phyloP scores from a whole-genome alignment of 2,888 invertebrate genomes.

The Lysandra bellargus region DNA sequence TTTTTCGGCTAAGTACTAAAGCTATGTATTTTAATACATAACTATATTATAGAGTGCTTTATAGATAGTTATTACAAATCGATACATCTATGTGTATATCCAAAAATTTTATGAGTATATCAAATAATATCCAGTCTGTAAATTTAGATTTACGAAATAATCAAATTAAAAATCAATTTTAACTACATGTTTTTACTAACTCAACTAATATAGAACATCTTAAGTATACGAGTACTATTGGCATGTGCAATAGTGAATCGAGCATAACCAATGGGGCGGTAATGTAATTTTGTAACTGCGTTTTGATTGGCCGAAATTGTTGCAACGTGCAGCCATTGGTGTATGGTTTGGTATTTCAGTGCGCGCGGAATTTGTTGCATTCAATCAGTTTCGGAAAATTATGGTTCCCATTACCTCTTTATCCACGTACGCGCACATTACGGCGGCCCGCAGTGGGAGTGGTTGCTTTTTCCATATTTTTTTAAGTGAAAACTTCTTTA shows the following conservation, averaged over 20 bases:
- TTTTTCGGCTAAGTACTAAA: not conserved
- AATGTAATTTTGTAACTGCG: not conserved
- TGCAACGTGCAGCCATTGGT: too few species aligned
- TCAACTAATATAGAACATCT: slow-evolving; percentile 12
- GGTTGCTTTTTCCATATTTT: too few species aligned
- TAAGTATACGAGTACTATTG: not conserved
- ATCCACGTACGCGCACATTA: too few species aligned
- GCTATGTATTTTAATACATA: not conserved
- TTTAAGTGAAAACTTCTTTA: too few species aligned
- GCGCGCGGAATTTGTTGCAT: too few species aligned
- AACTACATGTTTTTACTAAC: slow-evolving; percentile 15
- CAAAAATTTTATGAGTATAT: not conserved
- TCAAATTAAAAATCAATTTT: slow-evolving; percentile 1
- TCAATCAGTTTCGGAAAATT: too few species aligned
- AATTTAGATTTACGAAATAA: not conserved
- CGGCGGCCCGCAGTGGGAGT: too few species aligned
- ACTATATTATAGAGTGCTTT: not conserved
- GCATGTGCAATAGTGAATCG: not conserved
- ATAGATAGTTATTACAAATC: not conserved
- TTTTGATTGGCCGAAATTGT: too few species aligned
- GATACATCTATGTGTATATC: not conserved
- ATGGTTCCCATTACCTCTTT: too few species aligned
- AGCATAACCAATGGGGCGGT: not conserved
- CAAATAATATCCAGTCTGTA: slow-evolving; percentile 1
- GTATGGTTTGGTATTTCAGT: too few species aligned